These are phyloP conservation scores for Tetrapedia diversipes DNA, from an alignment of 2,888 invertebrate genomes.

Conservation along the genomic window DNA sequence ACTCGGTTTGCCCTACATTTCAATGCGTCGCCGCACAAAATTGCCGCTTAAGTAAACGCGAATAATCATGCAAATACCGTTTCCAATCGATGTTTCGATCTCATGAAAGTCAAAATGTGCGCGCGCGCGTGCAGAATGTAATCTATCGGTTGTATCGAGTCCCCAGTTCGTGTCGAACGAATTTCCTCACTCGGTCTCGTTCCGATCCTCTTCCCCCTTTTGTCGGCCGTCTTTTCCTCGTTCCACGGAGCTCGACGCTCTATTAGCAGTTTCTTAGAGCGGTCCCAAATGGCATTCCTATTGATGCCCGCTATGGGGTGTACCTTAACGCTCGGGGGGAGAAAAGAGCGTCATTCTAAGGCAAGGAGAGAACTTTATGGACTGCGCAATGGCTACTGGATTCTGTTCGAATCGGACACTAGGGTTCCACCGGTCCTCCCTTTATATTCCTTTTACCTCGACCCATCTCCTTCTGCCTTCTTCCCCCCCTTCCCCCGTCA, in stretches of 20 bases:
- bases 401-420: conserved; percentile 62
- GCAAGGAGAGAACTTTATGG: conserved; percentile 78
- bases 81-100: conserved; percentile 8
- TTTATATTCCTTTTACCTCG: conserved; percentile 58
- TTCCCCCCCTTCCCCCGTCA: conserved; percentile 1
- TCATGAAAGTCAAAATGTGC: conserved; percentile 20
- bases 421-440: conserved; percentile 50
- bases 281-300: conserved; percentile 80
- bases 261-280: conserved; percentile 82
- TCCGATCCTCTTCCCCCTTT: not conserved
- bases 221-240: conserved; percentile 49
- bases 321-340: conserved; percentile 72
- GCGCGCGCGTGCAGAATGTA: conserved; percentile 19
- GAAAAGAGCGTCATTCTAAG: conserved; percentile 70
- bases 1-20: not conserved
- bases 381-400: conserved; percentile 75
- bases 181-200: conserved; percentile 48
- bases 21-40: not conserved
- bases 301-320: conserved; percentile 75
- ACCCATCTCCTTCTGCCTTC: conserved; percentile 41
- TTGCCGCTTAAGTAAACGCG: not conserved
- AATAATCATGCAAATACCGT: conserved; percentile 12
- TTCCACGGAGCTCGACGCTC: conserved; percentile 68
- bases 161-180: conserved; percentile 21
- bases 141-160: conserved; percentile 19